These are phyloP conservation scores for Cyclina sinensis DNA, from an alignment of 1,140 invertebrate genomes.

Conservation along the genomic window DNA sequence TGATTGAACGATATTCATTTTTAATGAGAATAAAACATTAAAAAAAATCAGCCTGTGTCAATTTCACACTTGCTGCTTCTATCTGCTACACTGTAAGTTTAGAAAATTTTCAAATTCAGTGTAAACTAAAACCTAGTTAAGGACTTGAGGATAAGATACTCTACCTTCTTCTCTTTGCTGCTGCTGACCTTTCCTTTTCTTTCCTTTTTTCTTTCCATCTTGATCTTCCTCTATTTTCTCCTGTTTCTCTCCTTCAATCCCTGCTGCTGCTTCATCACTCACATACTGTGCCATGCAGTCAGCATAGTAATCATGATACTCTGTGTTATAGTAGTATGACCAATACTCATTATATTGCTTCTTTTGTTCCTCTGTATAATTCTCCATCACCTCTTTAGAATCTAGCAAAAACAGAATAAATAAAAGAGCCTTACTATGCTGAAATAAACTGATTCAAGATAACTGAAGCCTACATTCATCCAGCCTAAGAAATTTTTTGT, in stretches of 20 bases:
- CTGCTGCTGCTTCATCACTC: neutral
- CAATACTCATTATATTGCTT: conserved; percentile 75
- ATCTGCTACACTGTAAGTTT: no score
- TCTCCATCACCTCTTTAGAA: conserved; percentile 62
- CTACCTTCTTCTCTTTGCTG: conserved; percentile 57
- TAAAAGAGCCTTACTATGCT: no score
- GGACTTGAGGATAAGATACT: no score
- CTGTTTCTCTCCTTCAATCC: neutral
- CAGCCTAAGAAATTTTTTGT: no score
- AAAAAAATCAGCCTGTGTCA: no score
- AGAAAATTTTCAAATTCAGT: no score
- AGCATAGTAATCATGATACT: conserved; percentile 69
- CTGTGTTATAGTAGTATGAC: conserved; percentile 77
- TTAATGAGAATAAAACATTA: no score
- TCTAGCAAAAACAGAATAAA: conserved; percentile 17
- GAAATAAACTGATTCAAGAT: no score
- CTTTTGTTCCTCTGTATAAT: conserved; percentile 66
- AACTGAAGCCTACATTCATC: no score
- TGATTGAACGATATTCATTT: no score
- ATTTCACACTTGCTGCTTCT: no score
- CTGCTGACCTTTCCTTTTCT: conserved; percentile 45
- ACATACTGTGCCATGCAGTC: conserved; percentile 56
- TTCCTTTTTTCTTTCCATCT: conserved; percentile 57
- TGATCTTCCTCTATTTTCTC: conserved; percentile 26
- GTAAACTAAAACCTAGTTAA: no score